Evolutionary conservation across 2,888 invertebrate genomes (phyloP).

Genomic region (Drosophila borborema): DNA sequence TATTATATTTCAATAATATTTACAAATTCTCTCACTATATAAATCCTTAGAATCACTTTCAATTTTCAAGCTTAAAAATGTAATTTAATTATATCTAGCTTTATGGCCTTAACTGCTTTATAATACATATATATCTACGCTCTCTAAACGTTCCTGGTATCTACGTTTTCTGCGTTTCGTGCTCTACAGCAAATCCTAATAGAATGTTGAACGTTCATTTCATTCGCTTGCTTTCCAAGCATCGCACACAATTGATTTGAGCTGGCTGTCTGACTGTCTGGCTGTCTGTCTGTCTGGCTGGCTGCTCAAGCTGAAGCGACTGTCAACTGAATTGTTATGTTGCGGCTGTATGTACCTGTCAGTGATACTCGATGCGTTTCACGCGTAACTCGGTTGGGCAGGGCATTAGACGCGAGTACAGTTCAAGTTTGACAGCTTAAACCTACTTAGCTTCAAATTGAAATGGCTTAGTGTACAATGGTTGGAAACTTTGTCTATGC

Average conservation of each 20-base stretch:
- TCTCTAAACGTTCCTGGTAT: no score
- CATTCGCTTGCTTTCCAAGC: not conserved
- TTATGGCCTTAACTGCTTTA: no score
- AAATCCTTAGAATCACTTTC: no score
- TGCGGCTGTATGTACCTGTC: constrained; percentile 1
- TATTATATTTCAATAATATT: no score
- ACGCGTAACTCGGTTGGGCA: constrained; percentile 11
- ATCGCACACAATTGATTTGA: constrained; percentile 4
- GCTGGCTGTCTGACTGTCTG: no score
- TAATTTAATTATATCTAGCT: no score
- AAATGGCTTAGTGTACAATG: constrained; percentile 44
- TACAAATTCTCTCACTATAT: no score
- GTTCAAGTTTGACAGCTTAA: constrained; percentile 53
- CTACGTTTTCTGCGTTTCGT: no score
- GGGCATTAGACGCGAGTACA: constrained; percentile 21
- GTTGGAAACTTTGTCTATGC: constrained; percentile 44
- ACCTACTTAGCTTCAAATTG: constrained; percentile 55
- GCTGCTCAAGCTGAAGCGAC: not conserved
- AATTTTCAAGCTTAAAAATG: no score
- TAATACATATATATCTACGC: no score
- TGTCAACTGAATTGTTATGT: constrained; percentile 16
- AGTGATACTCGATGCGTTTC: not conserved
- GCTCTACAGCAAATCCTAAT: no score
- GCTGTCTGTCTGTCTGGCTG: no score
- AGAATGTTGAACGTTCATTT: not conserved